Evolutionary conservation across 2,797 vertebrate species (phyloP).

Genomic region (Sparidentex hasta): DNA sequence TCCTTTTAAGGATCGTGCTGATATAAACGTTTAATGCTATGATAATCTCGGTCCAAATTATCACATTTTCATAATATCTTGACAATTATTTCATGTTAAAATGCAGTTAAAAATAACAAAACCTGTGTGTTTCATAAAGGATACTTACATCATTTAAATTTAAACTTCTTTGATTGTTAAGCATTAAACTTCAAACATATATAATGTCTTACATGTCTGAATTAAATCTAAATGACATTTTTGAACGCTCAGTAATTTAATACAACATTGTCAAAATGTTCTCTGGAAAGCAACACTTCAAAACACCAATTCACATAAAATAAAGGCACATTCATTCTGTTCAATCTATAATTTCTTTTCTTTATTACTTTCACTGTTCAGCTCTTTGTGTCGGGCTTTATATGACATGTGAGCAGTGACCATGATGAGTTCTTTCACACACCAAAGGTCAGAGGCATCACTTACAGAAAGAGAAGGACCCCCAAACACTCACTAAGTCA

Average conservation of each 20-base stretch:
- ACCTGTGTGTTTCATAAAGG: not conserved
- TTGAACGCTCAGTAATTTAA: not conserved
- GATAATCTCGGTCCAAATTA: not conserved
- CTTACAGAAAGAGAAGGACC: conserved; percentile 71
- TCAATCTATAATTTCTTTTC: not conserved
- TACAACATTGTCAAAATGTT: not conserved
- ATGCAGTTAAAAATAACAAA: not conserved
- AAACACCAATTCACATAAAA: not conserved
- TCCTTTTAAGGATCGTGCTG: not conserved
- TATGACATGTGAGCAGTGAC: conserved; percentile 63
- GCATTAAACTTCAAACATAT: not conserved
- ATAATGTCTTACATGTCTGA: not conserved
- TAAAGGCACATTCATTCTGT: not conserved
- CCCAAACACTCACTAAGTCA: conserved; percentile 60
- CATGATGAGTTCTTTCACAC: conserved; percentile 74
- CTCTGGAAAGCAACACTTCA: not conserved
- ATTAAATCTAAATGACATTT: not conserved
- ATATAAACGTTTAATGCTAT: not conserved
- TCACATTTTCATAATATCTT: not conserved
- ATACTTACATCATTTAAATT: not conserved
- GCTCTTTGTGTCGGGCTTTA: conserved; percentile 66
- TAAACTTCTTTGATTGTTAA: too few species aligned
- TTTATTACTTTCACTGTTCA: conserved; percentile 89
- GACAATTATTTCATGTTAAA: not conserved
- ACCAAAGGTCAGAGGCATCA: conserved; percentile 89